Conservation (phyloP, 1,140 invertebrate genomes). For the Gonioctena quinquepunctata region DNA sequence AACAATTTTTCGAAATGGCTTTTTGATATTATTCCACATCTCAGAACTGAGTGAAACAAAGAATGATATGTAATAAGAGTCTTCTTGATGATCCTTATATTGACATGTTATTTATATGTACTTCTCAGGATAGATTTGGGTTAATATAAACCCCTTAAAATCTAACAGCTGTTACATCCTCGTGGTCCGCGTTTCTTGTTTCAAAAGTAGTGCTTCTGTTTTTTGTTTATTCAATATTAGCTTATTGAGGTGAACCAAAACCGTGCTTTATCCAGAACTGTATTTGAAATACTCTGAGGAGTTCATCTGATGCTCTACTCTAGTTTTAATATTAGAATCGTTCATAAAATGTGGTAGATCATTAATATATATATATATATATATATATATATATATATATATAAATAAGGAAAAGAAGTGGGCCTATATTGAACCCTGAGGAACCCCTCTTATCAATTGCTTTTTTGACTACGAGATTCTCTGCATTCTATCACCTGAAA, state of each 20-base stretch:
- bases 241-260: background rate
- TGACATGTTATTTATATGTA: background rate
- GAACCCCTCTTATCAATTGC: background rate
- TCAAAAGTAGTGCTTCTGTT: background rate
- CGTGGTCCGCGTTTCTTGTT: background rate
- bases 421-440: background rate
- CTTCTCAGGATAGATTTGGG: background rate
- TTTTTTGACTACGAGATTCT: background rate
- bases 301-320: background rate
- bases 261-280: background rate
- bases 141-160: background rate
- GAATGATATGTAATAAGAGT: no score
- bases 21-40: no score
- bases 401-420: background rate
- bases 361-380: background rate
- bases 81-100: background rate
- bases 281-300: background rate
- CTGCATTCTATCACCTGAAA: background rate
- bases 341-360: background rate
- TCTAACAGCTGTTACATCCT: background rate
- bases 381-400: no score
- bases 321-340: background rate
- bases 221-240: background rate
- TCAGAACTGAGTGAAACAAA: no score
- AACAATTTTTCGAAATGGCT: no score